Evolutionary conservation across 2,113 vertebrate genomes (phyloP), one percentile per base, ranked within the genome.

Genomic region (Rhinolophus sinicus): DNA sequence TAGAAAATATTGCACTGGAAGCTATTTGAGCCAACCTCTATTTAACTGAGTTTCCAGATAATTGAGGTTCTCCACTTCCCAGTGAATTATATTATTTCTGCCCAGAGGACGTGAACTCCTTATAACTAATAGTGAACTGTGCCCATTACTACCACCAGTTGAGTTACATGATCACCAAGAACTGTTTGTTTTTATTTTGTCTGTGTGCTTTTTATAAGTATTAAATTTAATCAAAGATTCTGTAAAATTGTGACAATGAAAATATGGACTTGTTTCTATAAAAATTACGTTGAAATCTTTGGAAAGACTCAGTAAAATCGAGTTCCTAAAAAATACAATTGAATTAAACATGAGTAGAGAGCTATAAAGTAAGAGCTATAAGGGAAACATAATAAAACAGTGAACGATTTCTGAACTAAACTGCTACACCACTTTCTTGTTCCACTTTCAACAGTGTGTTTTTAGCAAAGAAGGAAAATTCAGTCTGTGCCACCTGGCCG

Each of bases 201-300:
- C 35, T 44, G 5, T 62, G 18, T 52, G 30, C 6, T 62, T 70
- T 69, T n/a, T 16, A 21, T 28, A 76, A 92, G 38, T 56, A 44
- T 28, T 87, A 58, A 81, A 47, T 70, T 62, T 84, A 85, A 72
- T 78, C 10, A 78, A 70, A 33, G 4, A 22, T n/a, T 8, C 50
- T 21, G 13, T 18, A 62, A 93, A 76, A 67, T 83, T 33, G 44
- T 77, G 15, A 70, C 30, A 88, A 77, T 88, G 7, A 83, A 87
- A 70, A 64, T 22, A 88, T 18, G 24, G 40, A 47, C 22, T 73
- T 67, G 33, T 64, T 69, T 56, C 44, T 64, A 77, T 70, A 52
- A 88, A 92, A 83, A 76, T 88, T 64, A 92, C 70, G 35, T 92
- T 47, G 30, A 91, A 76, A 60, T 64, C 30, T 83, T 82, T 72